A percentile compares a stretch with the other conserved stretches of the same genome.
phyloP scores from a whole-genome alignment of 1,140 invertebrate genomes.

The Hypsibius dujardini region DNA sequence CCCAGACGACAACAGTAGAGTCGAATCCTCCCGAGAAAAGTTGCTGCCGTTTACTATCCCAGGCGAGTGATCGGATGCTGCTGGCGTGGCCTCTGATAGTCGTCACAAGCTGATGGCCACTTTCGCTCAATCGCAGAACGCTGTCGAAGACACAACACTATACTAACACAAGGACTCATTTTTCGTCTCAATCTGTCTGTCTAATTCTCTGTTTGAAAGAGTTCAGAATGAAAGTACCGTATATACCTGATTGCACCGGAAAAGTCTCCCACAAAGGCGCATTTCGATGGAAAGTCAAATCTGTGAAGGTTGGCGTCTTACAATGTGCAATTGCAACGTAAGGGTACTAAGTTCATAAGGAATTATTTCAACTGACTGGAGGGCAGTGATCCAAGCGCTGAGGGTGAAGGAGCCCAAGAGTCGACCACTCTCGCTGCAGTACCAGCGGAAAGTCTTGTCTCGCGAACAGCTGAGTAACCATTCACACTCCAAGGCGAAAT shows the following conservation, averaged over 20 bases:
- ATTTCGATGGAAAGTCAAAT: constrained; percentile 80
- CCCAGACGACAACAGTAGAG: constrained; percentile 87
- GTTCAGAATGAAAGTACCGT: too few relatives aligned
- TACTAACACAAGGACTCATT: too few relatives aligned
- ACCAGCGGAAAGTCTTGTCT: constrained; percentile 85
- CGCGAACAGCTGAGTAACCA: constrained; percentile 79
- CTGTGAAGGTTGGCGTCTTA: constrained; percentile 34
- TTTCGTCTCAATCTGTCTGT: too few relatives aligned
- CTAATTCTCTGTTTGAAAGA: too few relatives aligned
- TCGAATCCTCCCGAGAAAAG: constrained; percentile 91
- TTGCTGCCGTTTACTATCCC: constrained; percentile 67
- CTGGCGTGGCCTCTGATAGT: constrained; percentile 75
- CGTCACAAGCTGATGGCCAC: constrained; percentile 49
- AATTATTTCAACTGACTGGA: constrained; percentile 45
- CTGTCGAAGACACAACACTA: constrained; percentile 26
- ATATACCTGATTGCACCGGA: constrained; percentile 59
- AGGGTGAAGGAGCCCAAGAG: constrained; percentile 65
- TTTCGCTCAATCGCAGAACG: constrained; percentile 69
- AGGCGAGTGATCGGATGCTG: constrained; percentile 66
- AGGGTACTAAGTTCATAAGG: constrained; percentile 18
- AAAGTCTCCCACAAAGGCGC: constrained; percentile 90
- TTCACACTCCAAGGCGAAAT: constrained; percentile 50
- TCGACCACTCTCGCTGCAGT: constrained; percentile 69
- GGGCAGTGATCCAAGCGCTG: constrained; percentile 69
- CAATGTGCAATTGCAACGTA: background rate